Evolutionary conservation across 2,888 invertebrate species (phyloP), one percentile per base, ranked within the genome.

Genomic region (Cremastinae sp.): DNA sequence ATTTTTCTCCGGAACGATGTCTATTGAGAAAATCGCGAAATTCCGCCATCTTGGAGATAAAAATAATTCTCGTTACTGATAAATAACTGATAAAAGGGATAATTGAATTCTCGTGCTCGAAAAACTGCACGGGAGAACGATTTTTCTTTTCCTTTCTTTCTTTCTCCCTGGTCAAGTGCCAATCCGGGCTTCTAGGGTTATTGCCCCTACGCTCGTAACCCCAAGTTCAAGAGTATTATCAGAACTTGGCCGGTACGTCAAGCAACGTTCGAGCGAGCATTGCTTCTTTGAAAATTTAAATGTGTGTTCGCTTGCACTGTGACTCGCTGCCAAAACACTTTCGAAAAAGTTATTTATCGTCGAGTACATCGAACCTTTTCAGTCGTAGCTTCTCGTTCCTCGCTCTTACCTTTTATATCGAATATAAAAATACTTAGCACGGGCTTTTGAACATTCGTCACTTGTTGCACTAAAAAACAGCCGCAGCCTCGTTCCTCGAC

Each of bases 181-280:
- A 37, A 22, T 10, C 47, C 10, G 9, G 2, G 22, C 18, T 0
- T 4, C 22, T 65, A 58, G 49, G 72, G 66, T 75, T 68, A 72
- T 68, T 62, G 75, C 66, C 49, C 51, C 58, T 70, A 49, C 16
- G 53, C 62, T 58, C 43, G 37, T 61, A 51, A 10, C 53, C 20
- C 49, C 64, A 76, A 73, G 76, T 76, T 76, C 73, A 76, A 73
- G 76, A 64, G 69, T 73, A 76, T 69, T 65, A 76, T 73, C 69
- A 73, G 41, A 73, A 76, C 73, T 76, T 73, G 76, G 73, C 59
- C 53, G 14, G 53, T 51, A 41, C 59, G 39, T 43, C 18, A 14
- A 5, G 45, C n/a, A 16, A 18, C 61, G 45, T 22, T 56, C 16
- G 59, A 14, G 28, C 49, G 35, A 49, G 53, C 20, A 39, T 16